Base-by-base conservation (phyloP, 2,797 vertebrate genomes). In the Sebastiscus tertius region DNA sequence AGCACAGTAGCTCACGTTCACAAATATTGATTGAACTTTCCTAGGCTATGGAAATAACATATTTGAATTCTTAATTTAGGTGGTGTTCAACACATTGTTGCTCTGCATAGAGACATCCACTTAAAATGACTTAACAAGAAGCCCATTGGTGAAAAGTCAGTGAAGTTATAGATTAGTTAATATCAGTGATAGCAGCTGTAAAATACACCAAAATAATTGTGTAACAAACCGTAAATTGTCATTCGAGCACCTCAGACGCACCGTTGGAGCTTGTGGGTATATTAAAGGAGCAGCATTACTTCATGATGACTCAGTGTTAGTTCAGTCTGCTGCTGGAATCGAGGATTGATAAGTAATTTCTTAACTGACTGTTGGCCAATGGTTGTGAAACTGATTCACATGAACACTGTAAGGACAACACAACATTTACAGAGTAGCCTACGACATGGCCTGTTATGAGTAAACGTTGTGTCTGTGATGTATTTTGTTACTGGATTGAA, bases 351-450 rank as follows among this genome's bases (percentile, higher is more conserved):
- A 63, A 77, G 27, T 58, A 1, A 49, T 68, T 82, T 56, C 55
- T 56, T 6, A 63, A 36, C 63, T 24, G 18, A 13, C 36, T 78
- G 36, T 46, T 70, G 7, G 49, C 22, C 42, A 74, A 20, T 59
- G n/a, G 33, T 27, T 79, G 39, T 70, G 60, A 75, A 75, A 79
- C 7, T 10, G 27, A 71, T 54, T 74, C 7, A 46, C 9, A 24
- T 54, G 3, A 36, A 42, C 55, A 24, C 31, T 13, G 7, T 29
- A 31, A 29, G 5, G 8, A 52, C 39, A 52, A 39, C 6, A 18
- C 18, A 33, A 31, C 58, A 61, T 42, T 34, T 34, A 27, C 8
- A 62, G 10, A 67, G 27, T 12, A 34, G 22, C 1, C 10, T 5
- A 26, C 36, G 52, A 24, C 34, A n/a, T 10, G 4, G 10, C 7